These are phyloP conservation scores for Drosophila affinis DNA, from an alignment of 2,888 invertebrate species.

Conservation along the genomic window DNA sequence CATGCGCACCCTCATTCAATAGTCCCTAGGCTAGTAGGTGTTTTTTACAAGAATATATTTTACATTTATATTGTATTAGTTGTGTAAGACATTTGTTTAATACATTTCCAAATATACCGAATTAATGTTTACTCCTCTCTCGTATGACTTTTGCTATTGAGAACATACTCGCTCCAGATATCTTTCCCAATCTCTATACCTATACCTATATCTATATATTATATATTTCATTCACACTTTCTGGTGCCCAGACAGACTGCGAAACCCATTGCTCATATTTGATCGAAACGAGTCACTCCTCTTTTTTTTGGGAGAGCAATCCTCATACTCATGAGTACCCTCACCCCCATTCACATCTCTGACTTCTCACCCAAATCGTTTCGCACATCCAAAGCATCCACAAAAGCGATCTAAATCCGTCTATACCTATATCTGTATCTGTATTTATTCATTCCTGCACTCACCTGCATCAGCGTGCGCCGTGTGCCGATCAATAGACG, in stretches of 20 bases:
- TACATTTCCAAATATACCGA: conserved; percentile 37
- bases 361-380: conserved; percentile 28
- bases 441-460: conserved; percentile 38
- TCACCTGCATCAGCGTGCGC: conserved; percentile 27
- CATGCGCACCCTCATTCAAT: conserved; percentile 26
- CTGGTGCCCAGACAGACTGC: conserved; percentile 33
- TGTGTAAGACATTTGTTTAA: conserved; percentile 43
- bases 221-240: conserved; percentile 22
- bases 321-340: conserved; percentile 45
- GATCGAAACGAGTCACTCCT: not conserved
- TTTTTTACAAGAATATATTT: conserved; percentile 41
- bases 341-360: conserved; percentile 26
- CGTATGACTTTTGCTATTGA: conserved; percentile 17
- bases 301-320: conserved; percentile 16
- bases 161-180: conserved; percentile 3
- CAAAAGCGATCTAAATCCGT: conserved; percentile 10
- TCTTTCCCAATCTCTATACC: not conserved
- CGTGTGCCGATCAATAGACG: conserved; percentile 18
- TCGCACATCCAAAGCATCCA: conserved; percentile 25
- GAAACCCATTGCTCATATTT: conserved; percentile 3
- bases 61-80: conserved; percentile 53
- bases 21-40: conserved; percentile 49
- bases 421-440: no score
- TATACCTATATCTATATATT: not conserved
- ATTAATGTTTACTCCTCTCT: conserved; percentile 27